Evolutionary conservation across 1,140 invertebrate genomes (phyloP).

Genomic region (Hyles euphorbiae): DNA sequence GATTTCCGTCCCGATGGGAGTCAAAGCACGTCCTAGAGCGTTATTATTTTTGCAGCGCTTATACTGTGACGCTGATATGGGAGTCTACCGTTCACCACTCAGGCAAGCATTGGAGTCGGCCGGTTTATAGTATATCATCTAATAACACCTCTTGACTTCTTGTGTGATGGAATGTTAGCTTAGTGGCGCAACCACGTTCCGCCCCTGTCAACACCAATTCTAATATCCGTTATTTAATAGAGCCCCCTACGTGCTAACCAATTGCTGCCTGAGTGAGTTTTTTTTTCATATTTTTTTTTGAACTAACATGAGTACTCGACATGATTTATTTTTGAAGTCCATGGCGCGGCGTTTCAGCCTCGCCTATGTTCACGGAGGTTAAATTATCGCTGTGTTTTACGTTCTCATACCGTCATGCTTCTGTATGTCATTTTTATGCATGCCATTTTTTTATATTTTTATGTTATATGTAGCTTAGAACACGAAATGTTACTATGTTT

Average conservation of each 20-base stretch:
- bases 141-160: slow-evolving; percentile 67
- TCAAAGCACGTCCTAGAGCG: slow-evolving; percentile 65
- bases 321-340: slow-evolving; percentile 75
- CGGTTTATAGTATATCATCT: slow-evolving; percentile 72
- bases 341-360: slow-evolving; percentile 33
- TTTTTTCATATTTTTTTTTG: slow-evolving; percentile 22
- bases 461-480: slow-evolving; percentile 19
- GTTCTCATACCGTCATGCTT: slow-evolving; percentile 60
- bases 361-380: slow-evolving; percentile 19
- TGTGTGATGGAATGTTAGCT: slow-evolving; percentile 72
- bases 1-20: slow-evolving; percentile 41
- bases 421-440: slow-evolving; percentile 63
- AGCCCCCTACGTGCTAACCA: slow-evolving; percentile 61
- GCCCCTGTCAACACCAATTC: slow-evolving; percentile 31
- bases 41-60: slow-evolving; percentile 83
- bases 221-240: slow-evolving; percentile 40
- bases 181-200: slow-evolving; percentile 51
- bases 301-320: slow-evolving; percentile 56
- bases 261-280: slow-evolving; percentile 74
- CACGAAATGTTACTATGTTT: slow-evolving; percentile 5
- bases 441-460: slow-evolving; percentile 54
- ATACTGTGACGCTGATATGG: slow-evolving; percentile 81
- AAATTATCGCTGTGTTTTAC: slow-evolving; percentile 21
- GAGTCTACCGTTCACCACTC: slow-evolving; percentile 83
- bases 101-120: slow-evolving; percentile 82